Conservation (phyloP, 2,888 invertebrate genomes). For the Eupithecia subfuscata region DNA sequence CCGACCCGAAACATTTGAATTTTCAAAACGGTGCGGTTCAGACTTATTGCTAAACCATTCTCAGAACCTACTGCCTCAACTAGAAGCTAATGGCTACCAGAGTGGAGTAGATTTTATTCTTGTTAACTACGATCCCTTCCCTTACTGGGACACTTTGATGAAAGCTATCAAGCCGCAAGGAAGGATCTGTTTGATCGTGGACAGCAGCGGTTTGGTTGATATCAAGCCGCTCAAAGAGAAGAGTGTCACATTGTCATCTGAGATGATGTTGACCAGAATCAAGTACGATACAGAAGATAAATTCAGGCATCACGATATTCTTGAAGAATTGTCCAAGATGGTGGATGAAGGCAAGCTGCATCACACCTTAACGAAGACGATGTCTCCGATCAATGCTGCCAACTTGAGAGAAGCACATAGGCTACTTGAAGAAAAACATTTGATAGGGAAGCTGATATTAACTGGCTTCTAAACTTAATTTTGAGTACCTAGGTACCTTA, state of each 20-base stretch:
- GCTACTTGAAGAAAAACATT: constrained; percentile 64
- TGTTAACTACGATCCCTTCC: constrained; percentile 73
- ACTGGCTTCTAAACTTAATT: constrained; percentile 56
- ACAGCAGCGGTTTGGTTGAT: constrained; percentile 68
- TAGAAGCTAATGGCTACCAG: constrained; percentile 62
- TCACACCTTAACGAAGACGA: constrained; percentile 63
- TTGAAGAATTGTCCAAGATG: constrained; percentile 63
- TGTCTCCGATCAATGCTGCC: constrained; percentile 72
- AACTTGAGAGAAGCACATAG: constrained; percentile 71
- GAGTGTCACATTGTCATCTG: constrained; percentile 69
- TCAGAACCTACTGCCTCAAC: constrained; percentile 63
- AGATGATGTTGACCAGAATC: constrained; percentile 71
- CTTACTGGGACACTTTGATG: constrained; percentile 73
- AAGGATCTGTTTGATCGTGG: constrained; percentile 72
- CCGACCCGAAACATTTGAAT: constrained; percentile 58
- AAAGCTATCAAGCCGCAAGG: constrained; percentile 72
- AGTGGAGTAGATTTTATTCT: constrained; percentile 71
- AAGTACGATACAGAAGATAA: constrained; percentile 73
- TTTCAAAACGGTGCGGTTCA: constrained; percentile 28
- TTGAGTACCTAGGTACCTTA: background rate
- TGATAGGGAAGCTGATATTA: constrained; percentile 72
- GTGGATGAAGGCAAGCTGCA: constrained; percentile 65
- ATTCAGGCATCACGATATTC: constrained; percentile 64
- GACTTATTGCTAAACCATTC: constrained; percentile 70
- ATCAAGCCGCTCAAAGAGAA: constrained; percentile 68